These are phyloP conservation scores for Ceyx margarethae DNA, from an alignment of 2,113 vertebrate genomes.

Conservation along the genomic window DNA sequence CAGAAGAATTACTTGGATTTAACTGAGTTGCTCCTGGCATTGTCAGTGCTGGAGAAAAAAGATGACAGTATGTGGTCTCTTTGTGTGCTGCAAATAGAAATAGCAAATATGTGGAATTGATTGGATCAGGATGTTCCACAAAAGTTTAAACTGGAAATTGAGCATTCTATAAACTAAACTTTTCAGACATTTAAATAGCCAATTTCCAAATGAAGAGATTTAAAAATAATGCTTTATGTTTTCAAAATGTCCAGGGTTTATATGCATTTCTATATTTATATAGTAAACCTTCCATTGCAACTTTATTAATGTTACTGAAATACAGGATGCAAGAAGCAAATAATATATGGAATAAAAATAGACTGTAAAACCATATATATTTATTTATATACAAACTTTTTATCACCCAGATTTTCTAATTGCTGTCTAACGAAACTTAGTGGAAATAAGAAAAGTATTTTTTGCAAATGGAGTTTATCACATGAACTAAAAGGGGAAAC, in stretches of 20 bases:
- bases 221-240: background rate
- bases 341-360: background rate
- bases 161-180: background rate
- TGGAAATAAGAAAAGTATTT: background rate
- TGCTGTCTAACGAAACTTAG: background rate
- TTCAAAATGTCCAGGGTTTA: background rate
- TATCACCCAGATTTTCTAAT: background rate
- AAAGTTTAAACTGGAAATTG: background rate
- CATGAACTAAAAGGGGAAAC: background rate
- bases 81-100: constrained; percentile 13
- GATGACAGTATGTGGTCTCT: background rate
- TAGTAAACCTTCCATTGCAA: background rate
- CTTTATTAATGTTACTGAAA: background rate
- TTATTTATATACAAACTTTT: background rate
- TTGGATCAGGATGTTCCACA: constrained; percentile 22
- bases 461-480: background rate
- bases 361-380: background rate
- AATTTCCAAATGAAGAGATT: background rate
- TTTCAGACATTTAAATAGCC: background rate
- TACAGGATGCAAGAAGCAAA: background rate
- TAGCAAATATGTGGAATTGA: constrained; percentile 40
- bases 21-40: background rate
- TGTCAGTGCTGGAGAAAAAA: background rate
- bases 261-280: background rate
- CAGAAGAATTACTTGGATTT: background rate